Base-by-base conservation (phyloP, 2,797 vertebrate genomes). In the Pseudotriccus pelzelni region DNA sequence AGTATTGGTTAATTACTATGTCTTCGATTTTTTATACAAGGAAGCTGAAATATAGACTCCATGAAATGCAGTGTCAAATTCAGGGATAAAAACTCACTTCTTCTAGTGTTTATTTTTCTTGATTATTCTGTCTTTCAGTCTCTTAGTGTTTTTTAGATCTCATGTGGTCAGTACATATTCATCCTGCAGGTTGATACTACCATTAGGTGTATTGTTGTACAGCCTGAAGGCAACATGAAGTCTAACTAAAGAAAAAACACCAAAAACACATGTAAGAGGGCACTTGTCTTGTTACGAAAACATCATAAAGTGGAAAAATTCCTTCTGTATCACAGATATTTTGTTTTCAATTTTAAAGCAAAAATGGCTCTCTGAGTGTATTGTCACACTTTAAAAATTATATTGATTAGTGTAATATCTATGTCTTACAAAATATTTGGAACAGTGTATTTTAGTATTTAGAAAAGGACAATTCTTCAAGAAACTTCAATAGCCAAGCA, bases 331-430 rank as follows among this genome's bases (percentile, higher is more conserved):
- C 15, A 60, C 14, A 66, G 13, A 27, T 46, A 44, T 4, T 50
- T 85, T 30, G 4, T 28, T 69, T 89, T 52, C 9, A 24, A 11
- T 30, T 46, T 74, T 68, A 68, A 86, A 72, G 8, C 2, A 59
- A 67, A 23, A 46, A 16, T 43, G 7, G 0, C 14, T 2, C 8
- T 5, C 0, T 69, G 49, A 63, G 8, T 11, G 3, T 23, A 50
- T 19, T 10, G 8, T 43, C 47, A 37, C 14, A 36, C 7, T 72
- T 73, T 43, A 53, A 78, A 88, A 60, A 41, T 18, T 55, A 9
- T 36, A 20, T 10, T 23, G 8, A 23, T 10, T 41, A 47, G 7
- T 44, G 3, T 23, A 63, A 37, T 15, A 55, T 6, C 7, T 77
- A 23, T 60, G 32, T 1, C 19, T 60, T 44, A 47, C 12, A 58